These are phyloP conservation scores for Pseudotriccus pelzelni DNA, from an alignment of 2,797 vertebrate species.

Conservation along the genomic window DNA sequence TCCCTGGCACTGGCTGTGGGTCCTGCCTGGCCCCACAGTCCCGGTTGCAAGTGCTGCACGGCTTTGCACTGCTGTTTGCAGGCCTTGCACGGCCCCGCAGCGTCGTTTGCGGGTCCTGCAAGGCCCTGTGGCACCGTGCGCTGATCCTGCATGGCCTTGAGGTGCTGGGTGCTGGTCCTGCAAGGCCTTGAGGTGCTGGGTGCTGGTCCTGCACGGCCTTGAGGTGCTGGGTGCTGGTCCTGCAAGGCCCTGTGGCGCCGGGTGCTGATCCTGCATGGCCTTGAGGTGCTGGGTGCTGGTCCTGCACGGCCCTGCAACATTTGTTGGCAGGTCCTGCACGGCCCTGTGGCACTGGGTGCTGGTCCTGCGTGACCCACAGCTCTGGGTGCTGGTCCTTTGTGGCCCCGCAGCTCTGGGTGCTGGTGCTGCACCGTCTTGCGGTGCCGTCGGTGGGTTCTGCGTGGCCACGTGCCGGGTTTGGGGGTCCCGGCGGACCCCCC, in stretches of 20 bases:
- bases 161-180: not conserved
- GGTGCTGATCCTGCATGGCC: not conserved
- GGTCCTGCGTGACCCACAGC: not conserved
- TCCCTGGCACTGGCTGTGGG: not conserved
- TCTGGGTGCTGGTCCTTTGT: not conserved
- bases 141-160: too few relatives aligned
- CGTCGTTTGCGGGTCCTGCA: not conserved
- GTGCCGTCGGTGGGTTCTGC: not conserved
- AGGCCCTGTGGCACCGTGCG: not conserved
- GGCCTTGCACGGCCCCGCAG: not conserved
- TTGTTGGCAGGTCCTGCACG: not conserved
- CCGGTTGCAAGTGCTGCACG: not conserved
- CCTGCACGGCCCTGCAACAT: not conserved
- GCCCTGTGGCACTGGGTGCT: not conserved
- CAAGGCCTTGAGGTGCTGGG: not conserved
- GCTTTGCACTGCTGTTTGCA: not conserved
- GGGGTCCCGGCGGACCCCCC: rapidly evolving
- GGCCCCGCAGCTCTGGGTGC: not conserved
- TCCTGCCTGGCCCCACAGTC: not conserved
- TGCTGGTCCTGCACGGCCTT: not conserved
- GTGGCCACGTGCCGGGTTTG: not conserved
- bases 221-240: not conserved
- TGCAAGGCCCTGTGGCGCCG: not conserved
- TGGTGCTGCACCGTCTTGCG: not conserved
- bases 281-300: too few relatives aligned